A percentile compares a stretch with the other conserved stretches of the same genome.
Conservation (phyloP, 2,888 invertebrate species). For the Colostygia pectinataria region DNA sequence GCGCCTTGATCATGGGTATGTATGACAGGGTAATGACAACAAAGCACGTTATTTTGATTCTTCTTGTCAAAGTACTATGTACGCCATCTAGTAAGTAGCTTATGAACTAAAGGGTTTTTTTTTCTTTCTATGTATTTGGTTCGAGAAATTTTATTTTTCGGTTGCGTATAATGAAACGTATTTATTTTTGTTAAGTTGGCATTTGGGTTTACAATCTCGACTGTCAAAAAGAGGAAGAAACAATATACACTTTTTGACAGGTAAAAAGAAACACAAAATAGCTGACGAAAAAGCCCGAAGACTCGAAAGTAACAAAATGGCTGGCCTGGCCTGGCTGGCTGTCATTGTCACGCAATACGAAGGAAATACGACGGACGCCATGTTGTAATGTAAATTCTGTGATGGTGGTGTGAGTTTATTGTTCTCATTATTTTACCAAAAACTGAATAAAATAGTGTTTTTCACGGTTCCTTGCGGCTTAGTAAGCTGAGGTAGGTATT, state of each 20-base stretch:
- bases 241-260: conserved; percentile 5
- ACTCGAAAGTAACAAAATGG: not conserved
- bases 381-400: conserved; percentile 77
- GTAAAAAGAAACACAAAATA: conserved; percentile 37
- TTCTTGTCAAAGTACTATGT: no score
- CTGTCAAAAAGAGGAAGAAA: no score
- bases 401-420: conserved; percentile 58
- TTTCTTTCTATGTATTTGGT: no score
- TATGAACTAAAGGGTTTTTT: no score
- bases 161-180: conserved; percentile 40
- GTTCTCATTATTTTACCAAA: conserved; percentile 44
- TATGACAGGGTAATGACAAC: no score
- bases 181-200: conserved; percentile 15
- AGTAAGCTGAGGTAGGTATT: conserved; percentile 55
- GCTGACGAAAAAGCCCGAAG: conserved; percentile 42
- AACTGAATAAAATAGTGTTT: conserved; percentile 47
- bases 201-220: no score
- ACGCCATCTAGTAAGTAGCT: no score
- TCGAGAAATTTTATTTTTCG: no score
- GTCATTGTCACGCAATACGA: not conserved
- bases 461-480: conserved; percentile 47
- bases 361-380: conserved; percentile 52
- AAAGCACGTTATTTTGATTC: no score
- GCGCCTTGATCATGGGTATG: no score
- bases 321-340: not conserved